A percentile compares a stretch with the other conserved stretches of the same genome.
These are phyloP conservation scores for Brachionus angularis DNA, from an alignment of 1,140 invertebrate species.

Conservation along the genomic window DNA sequence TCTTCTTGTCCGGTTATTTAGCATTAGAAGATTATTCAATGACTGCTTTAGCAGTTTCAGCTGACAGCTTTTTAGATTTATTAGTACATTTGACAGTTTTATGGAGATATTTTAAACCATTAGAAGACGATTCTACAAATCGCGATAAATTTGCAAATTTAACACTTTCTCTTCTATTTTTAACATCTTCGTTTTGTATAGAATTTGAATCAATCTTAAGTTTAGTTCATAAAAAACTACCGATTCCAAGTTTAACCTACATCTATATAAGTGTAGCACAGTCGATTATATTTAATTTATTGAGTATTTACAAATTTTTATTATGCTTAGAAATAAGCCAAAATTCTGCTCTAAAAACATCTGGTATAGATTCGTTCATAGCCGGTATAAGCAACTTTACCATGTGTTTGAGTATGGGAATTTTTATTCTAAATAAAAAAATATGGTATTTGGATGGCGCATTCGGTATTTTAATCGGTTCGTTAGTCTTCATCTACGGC, in stretches of 20 bases:
- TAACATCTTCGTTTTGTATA: not conserved
- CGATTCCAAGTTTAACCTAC: constrained; percentile 6
- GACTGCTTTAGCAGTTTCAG: constrained; percentile 20
- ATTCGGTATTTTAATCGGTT: constrained; percentile 20
- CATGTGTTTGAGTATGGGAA: constrained; percentile 34
- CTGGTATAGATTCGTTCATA: constrained; percentile 17
- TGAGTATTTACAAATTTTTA: constrained; percentile 38
- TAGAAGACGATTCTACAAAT: not conserved
- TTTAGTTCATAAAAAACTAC: not conserved
- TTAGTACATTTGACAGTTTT: constrained; percentile 19
- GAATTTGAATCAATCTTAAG: constrained; percentile 29
- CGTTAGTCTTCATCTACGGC: constrained; percentile 1
- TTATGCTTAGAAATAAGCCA: constrained; percentile 11
- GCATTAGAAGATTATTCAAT: constrained; percentile 14
- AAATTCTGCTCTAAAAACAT: not conserved
- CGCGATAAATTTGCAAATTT: not conserved
- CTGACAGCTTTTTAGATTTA: constrained; percentile 21
- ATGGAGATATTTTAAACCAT: constrained; percentile 14
- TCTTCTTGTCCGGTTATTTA: not conserved
- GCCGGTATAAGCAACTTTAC: constrained; percentile 27
- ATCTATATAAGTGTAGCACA: constrained; percentile 12
- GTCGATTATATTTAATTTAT: constrained; percentile 27
- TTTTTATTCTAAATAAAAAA: constrained; percentile 28
- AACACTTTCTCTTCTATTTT: constrained; percentile 11
- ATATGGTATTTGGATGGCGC: constrained; percentile 34